Evolutionary conservation across 2,888 invertebrate species (phyloP).

Genomic region (Cyclophora punctaria): DNA sequence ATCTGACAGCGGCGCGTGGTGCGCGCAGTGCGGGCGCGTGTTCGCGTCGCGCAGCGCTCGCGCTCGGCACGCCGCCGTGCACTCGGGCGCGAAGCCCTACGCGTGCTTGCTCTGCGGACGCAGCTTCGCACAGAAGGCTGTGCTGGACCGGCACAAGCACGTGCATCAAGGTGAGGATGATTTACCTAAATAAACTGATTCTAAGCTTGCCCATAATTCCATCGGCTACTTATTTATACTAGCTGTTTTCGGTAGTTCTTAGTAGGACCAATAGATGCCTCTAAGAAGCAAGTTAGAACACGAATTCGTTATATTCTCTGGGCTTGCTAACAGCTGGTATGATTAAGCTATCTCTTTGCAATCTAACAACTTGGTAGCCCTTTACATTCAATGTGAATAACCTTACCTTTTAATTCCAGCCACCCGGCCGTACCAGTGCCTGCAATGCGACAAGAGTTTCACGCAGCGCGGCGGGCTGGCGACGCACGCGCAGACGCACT

Average conservation of each 20-base stretch:
- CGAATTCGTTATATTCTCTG: too few relatives aligned
- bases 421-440: constrained; percentile 79
- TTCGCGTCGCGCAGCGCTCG: constrained; percentile 76
- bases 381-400: too few relatives aligned
- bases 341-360: too few relatives aligned
- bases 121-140: constrained; percentile 83
- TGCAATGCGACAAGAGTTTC: constrained; percentile 79
- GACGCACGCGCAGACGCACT: constrained; percentile 76
- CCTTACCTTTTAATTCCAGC: constrained; percentile 31
- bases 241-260: too few relatives aligned
- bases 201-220: background rate
- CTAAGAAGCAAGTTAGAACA: too few relatives aligned
- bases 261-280: too few relatives aligned
- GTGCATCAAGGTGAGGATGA: constrained; percentile 33
- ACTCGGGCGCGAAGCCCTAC: constrained; percentile 72
- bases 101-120: constrained; percentile 39
- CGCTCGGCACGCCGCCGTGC: constrained; percentile 40
- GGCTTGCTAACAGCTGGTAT: too few relatives aligned
- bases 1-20: too few relatives aligned
- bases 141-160: constrained; percentile 77
- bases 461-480: constrained; percentile 81
- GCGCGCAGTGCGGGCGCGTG: constrained; percentile 37
- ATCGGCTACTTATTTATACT: too few relatives aligned
- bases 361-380: too few relatives aligned
- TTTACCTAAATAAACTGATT: too few relatives aligned